These are phyloP conservation scores for Sebastes steindachneri DNA, from an alignment of 2,797 vertebrate genomes.

Conservation along the genomic window DNA sequence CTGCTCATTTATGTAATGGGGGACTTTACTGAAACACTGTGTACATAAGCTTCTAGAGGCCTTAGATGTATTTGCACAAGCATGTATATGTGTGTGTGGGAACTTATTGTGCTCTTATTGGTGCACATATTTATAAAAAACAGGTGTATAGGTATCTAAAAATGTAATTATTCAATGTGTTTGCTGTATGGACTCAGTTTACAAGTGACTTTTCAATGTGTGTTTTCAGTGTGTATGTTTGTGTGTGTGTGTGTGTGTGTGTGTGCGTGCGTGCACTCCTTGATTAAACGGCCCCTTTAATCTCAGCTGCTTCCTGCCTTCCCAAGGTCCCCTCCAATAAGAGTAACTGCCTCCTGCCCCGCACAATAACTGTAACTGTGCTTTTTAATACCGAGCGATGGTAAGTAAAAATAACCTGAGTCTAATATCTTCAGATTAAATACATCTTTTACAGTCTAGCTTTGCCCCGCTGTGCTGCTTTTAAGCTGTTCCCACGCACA, in stretches of 20 bases:
- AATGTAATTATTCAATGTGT: neutral
- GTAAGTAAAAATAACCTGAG: conserved; percentile 85
- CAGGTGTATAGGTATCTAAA: conserved; percentile 1
- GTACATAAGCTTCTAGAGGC: conserved; percentile 39
- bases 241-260: conserved; percentile 1
- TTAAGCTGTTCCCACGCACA: conserved; percentile 57
- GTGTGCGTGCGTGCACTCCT: conserved; percentile 19
- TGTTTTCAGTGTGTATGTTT: neutral
- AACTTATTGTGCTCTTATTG: neutral
- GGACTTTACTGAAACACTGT: conserved; percentile 41
- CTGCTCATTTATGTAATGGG: conserved; percentile 80
- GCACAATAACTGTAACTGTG: conserved; percentile 72
- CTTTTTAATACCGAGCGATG: conserved; percentile 78
- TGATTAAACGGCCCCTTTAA: conserved; percentile 70
- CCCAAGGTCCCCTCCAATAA: conserved; percentile 58
- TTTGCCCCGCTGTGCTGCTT: conserved; percentile 53
- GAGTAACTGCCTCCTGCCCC: conserved; percentile 52
- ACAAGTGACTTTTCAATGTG: neutral
- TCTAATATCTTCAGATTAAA: conserved; percentile 84
- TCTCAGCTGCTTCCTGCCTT: conserved; percentile 47
- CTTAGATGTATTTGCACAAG: conserved; percentile 10
- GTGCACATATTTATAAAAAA: neutral
- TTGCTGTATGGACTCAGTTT: neutral
- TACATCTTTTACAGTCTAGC: conserved; percentile 72
- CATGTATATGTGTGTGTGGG: neutral